These are phyloP conservation scores for Neotoxoptera formosana DNA, from an alignment of 1,140 invertebrate genomes.

Conservation along the genomic window DNA sequence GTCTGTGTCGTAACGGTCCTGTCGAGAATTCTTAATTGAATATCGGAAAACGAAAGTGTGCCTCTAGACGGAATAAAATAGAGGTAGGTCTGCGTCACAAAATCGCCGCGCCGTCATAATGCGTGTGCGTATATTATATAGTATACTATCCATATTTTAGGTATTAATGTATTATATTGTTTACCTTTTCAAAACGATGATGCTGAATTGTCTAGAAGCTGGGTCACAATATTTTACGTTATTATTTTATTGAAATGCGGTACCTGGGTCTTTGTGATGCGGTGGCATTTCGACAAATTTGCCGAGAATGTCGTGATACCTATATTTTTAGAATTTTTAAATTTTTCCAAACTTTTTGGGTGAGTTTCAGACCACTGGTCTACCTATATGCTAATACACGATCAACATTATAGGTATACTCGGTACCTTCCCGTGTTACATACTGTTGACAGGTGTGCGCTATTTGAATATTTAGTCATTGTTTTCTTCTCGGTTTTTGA, in stretches of 20 bases:
- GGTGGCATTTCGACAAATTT: background rate
- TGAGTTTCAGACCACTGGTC: background rate
- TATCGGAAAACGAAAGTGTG: conserved; percentile 57
- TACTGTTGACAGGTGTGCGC: background rate
- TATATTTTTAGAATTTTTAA: no score
- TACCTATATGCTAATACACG: background rate
- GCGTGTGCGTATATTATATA: background rate
- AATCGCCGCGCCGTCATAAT: background rate
- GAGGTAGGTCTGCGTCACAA: background rate
- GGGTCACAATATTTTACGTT: background rate
- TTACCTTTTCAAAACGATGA: background rate
- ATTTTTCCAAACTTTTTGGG: background rate
- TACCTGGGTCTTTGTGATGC: background rate
- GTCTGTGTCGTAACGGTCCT: conserved; percentile 55
- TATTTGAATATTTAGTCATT: background rate
- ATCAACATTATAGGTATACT: background rate
- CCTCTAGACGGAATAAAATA: background rate
- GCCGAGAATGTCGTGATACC: background rate
- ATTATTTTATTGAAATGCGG: background rate
- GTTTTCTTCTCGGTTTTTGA: background rate
- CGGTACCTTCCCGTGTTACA: background rate
- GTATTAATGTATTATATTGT: background rate
- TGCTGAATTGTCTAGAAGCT: background rate
- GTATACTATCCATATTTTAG: background rate
- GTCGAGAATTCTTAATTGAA: conserved; percentile 53